Evolutionary conservation across 2,888 invertebrate species (phyloP).

Genomic region (Polymixis flavicincta): DNA sequence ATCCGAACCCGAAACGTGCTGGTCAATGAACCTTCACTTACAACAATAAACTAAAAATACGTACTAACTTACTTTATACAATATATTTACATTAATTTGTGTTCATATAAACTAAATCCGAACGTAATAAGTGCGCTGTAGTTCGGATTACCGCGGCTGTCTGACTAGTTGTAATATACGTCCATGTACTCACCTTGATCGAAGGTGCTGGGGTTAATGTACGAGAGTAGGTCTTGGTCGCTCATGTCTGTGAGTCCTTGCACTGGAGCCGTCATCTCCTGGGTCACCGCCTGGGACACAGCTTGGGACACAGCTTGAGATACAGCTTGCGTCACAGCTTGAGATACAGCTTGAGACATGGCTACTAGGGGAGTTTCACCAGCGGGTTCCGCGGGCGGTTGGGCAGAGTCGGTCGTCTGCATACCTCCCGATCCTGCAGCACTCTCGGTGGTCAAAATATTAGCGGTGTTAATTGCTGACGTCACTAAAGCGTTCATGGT

Average conservation of each 20-base stretch:
- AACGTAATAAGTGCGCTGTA: slow-evolving; percentile 30
- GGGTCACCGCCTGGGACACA: slow-evolving; percentile 87
- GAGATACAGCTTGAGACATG: slow-evolving; percentile 89
- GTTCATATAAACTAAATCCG: slow-evolving; percentile 46
- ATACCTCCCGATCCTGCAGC: slow-evolving; percentile 69
- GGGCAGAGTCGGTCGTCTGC: slow-evolving; percentile 71
- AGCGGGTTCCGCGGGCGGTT: slow-evolving; percentile 80
- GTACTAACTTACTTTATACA: slow-evolving; percentile 52
- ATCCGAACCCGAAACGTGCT: slow-evolving; percentile 60
- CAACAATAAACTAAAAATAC: slow-evolving; percentile 34
- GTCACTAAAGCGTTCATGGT: slow-evolving; percentile 91
- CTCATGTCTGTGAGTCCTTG: slow-evolving; percentile 96
- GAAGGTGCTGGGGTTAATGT: slow-evolving; percentile 97
- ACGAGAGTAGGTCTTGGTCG: slow-evolving; percentile 96
- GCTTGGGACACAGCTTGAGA: slow-evolving; percentile 88
- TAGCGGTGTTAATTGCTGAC: slow-evolving; percentile 89
- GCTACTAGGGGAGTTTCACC: slow-evolving; percentile 83
- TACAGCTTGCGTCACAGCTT: slow-evolving; percentile 87
- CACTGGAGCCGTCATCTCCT: slow-evolving; percentile 91
- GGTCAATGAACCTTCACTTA: slow-evolving; percentile 33
- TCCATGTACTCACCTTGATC: slow-evolving; percentile 93
- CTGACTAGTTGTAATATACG: slow-evolving; percentile 72
- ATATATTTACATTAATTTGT: slow-evolving; percentile 58
- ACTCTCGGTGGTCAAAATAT: slow-evolving; percentile 84
- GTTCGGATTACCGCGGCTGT: slow-evolving; percentile 58